Evolutionary conservation across 2,888 invertebrate genomes (phyloP), one percentile per base, ranked within the genome.

Genomic region (Listrodromus nycthemerus): DNA sequence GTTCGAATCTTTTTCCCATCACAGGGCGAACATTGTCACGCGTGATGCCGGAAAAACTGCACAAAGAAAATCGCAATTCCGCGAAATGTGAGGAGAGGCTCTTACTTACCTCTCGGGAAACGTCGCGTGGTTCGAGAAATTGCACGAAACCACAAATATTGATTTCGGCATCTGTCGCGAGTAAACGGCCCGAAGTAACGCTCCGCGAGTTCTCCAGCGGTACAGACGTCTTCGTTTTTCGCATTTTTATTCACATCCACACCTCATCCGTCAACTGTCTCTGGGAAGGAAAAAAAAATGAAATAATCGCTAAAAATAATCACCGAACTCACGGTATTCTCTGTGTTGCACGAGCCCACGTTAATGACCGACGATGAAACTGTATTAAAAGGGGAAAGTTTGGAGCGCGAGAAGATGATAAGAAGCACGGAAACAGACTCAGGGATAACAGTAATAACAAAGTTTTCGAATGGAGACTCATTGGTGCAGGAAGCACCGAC

Each of bases 91-190:
- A 50, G 58, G 66, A 55, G 45, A 52, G 61, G 65, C 61, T 65
- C 79, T 74, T 75, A 75, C 37, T 70, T 74, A 75, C 37, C n/a
- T 58, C 55, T 19, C 24, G 58, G 66, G 50, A 50, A 61, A 67
- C 71, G 70, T 67, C 67, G 76, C n/a, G 37, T 37, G 67, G 76
- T 80, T 80, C 80, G 76, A 76, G 83, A 83, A 83, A 83, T 83
- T 80, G 83, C 83, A 73, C 80, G 71, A 80, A 79, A 63, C 74
- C 75, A 70, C 78, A 75, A 83, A 83, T 79, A 83, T 83, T 79
- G 82, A 83, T 55, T 82, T 70, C 82, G 37, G 48, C 37, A 24
- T 61, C 74, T 13, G 27, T 63, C 19, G 66, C 55, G 61, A 75
- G 37, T 48, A 16, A 27, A 37, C 24, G 70, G 61, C 37, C 24